These are phyloP conservation scores for Melinaea marsaeus DNA, from an alignment of 2,888 invertebrate genomes.

Conservation along the genomic window DNA sequence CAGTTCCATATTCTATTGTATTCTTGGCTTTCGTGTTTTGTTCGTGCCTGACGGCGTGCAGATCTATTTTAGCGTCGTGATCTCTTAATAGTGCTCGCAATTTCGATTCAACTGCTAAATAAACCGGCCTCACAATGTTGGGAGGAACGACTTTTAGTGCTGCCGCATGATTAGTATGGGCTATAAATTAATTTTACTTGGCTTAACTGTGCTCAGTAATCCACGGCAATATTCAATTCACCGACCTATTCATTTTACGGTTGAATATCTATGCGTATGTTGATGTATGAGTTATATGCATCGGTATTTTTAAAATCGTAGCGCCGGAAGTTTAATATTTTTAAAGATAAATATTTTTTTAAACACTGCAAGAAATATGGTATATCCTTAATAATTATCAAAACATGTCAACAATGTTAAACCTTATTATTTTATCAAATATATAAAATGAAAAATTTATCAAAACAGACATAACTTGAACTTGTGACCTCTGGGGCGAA, in stretches of 20 bases:
- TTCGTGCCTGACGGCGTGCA: slow-evolving; percentile 48
- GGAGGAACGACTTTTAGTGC: slow-evolving; percentile 32
- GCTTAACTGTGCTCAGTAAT: neutral
- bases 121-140: slow-evolving; percentile 41
- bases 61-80: slow-evolving; percentile 67
- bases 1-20: slow-evolving; percentile 48
- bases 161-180: slow-evolving; percentile 16
- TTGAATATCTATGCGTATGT: neutral
- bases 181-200: slow-evolving; percentile 19
- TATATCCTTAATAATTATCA: no score
- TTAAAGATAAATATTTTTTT: no score
- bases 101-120: slow-evolving; percentile 51
- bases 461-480: no score
- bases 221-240: slow-evolving; percentile 1
- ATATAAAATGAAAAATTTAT: no score
- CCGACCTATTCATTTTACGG: neutral
- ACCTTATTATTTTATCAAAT: no score
- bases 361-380: no score
- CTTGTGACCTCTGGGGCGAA: no score
- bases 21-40: slow-evolving; percentile 50
- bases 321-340: no score
- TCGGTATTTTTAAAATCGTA: no score
- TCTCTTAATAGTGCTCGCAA: slow-evolving; percentile 64
- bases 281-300: neutral
- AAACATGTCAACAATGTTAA: no score